Percentiles rank a stretch among this genome's conserved stretches.
Evolutionary conservation across 2,888 invertebrate genomes (phyloP).

Genomic region (Deilephila elpenor): DNA sequence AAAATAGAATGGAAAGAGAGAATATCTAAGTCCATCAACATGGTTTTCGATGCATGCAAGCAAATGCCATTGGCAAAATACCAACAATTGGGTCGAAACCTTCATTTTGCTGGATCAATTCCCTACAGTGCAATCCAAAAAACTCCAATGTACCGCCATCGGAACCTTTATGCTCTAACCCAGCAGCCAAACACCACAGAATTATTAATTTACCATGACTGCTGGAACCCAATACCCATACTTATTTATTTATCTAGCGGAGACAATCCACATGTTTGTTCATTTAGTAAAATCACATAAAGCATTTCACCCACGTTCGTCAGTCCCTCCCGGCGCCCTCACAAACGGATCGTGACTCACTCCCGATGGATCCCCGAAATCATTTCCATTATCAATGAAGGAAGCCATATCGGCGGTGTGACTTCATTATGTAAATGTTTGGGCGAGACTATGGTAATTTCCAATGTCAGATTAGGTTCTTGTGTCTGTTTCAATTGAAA

Average conservation of each 20-base stretch:
- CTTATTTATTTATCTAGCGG: conserved; percentile 14
- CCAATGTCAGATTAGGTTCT: not conserved
- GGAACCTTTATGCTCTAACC: too few species aligned
- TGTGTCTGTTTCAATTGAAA: not conserved
- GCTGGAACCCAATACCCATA: not conserved
- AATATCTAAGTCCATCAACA: too few species aligned
- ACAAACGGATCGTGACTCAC: conserved; percentile 35
- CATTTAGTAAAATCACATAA: not conserved
- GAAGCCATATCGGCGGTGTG: conserved; percentile 44
- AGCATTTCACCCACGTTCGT: conserved; percentile 15
- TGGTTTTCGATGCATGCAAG: too few species aligned
- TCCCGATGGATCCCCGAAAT: conserved; percentile 45
- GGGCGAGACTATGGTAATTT: not conserved
- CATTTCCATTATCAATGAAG: conserved; percentile 43
- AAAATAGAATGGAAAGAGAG: too few species aligned
- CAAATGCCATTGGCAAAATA: too few species aligned
- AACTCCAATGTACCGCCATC: too few species aligned
- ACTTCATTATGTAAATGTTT: conserved; percentile 37
- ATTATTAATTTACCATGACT: not conserved
- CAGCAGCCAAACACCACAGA: too few species aligned
- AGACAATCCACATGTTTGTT: not conserved
- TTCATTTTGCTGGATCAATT: too few species aligned
- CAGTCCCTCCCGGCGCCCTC: conserved; percentile 5
- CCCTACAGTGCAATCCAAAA: too few species aligned
- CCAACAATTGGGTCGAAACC: too few species aligned